phyloP scores from a whole-genome alignment of 2,113 vertebrate species.

The Melanostigma gelatinosum region DNA sequence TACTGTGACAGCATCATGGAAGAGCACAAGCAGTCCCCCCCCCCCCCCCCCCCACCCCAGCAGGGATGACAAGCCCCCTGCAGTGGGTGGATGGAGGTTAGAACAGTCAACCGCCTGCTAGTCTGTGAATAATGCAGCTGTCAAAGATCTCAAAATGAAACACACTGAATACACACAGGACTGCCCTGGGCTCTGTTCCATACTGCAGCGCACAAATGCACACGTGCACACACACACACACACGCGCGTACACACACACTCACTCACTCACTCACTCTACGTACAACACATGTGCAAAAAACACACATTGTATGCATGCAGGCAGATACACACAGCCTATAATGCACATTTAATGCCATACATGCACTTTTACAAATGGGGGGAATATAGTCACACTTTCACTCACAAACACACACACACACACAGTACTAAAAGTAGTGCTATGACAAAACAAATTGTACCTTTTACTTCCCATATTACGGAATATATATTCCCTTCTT shows the following conservation, averaged over 20 bases:
- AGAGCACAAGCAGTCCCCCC: not conserved
- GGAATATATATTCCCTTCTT: too few relatives aligned
- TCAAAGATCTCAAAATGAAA: slow-evolving; percentile 68
- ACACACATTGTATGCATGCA: slow-evolving; percentile 2
- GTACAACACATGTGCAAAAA: slow-evolving; percentile 14
- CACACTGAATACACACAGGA: slow-evolving; percentile 55
- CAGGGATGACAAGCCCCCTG: slow-evolving; percentile 51
- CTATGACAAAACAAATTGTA: too few relatives aligned
- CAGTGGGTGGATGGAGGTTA: slow-evolving; percentile 60
- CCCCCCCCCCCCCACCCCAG: not conserved
- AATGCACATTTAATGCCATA: not conserved
- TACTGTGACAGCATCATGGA: slow-evolving; percentile 33
- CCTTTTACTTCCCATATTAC: too few relatives aligned
- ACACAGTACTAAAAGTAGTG: too few relatives aligned
- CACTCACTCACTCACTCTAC: not conserved
- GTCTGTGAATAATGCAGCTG: slow-evolving; percentile 68
- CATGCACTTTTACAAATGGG: too few relatives aligned
- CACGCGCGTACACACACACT: slow-evolving; percentile 21
- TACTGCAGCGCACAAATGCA: not conserved
- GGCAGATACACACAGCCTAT: slow-evolving; percentile 5
- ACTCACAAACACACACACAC: too few relatives aligned
- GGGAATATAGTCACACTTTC: too few relatives aligned
- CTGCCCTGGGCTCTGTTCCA: slow-evolving; percentile 46
- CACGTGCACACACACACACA: slow-evolving; percentile 3
- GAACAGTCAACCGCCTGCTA: slow-evolving; percentile 60